These are phyloP conservation scores for Ctenomys sociabilis DNA, from an alignment of 2,113 vertebrate genomes.

Conservation along the genomic window DNA sequence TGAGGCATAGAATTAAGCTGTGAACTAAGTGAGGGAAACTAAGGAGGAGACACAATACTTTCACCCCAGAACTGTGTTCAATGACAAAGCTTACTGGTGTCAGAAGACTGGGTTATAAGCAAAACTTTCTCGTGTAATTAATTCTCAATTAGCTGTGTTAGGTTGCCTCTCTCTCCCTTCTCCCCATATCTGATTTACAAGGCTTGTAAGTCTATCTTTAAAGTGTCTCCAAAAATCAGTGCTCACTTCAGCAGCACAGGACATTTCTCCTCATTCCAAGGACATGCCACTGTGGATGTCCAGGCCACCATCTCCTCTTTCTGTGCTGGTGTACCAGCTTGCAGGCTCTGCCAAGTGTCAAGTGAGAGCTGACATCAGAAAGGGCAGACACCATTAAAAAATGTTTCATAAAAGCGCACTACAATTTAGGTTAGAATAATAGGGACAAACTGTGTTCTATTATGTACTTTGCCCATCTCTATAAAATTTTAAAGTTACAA, in stretches of 20 bases:
- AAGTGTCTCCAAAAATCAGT: not conserved
- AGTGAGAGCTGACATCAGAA: not conserved
- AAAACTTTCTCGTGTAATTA: not conserved
- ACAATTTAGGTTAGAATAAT: not conserved
- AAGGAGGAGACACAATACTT: not conserved
- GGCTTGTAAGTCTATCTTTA: not conserved
- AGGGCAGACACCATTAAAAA: conserved; percentile 26
- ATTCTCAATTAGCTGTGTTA: not conserved
- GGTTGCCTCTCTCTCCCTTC: not conserved
- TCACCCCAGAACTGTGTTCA: not conserved
- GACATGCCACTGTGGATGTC: not conserved
- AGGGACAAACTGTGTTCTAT: not conserved
- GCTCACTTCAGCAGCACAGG: not conserved
- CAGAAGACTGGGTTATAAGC: not conserved
- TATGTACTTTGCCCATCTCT: not conserved
- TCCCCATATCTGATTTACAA: not conserved
- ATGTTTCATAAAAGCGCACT: conserved; percentile 22
- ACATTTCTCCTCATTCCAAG: not conserved
- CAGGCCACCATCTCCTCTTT: not conserved
- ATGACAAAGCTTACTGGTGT: not conserved
- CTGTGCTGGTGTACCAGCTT: not conserved
- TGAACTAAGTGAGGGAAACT: conserved; percentile 1
- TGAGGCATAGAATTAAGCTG: not conserved
- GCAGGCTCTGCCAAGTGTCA: not conserved
- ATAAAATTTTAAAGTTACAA: conserved; percentile 30